These are phyloP conservation scores for Andrena trimmerana DNA, from an alignment of 2,888 invertebrate species.

Conservation along the genomic window DNA sequence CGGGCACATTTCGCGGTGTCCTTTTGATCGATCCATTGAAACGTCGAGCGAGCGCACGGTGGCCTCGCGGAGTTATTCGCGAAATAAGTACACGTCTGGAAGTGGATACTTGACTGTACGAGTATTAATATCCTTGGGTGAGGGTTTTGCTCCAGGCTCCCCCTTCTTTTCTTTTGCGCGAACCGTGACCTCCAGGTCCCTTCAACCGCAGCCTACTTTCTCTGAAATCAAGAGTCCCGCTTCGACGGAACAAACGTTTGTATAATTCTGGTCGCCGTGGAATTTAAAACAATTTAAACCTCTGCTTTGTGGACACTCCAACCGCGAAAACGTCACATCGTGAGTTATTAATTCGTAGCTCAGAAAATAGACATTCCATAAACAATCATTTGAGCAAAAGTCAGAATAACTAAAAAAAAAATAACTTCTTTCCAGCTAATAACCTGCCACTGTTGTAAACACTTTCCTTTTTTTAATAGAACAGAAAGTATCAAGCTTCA, in stretches of 20 bases:
- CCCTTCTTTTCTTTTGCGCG: conserved; percentile 28
- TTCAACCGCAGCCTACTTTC: conserved; percentile 68
- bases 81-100: not conserved
- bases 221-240: conserved; percentile 54
- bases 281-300: no score
- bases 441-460: no score
- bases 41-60: not conserved
- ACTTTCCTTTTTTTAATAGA: no score
- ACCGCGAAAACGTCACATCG: no score
- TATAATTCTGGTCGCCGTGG: not conserved
- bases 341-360: not conserved
- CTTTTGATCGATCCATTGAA: not conserved
- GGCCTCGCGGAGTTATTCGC: not conserved
- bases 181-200: conserved; percentile 60
- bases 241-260: conserved; percentile 22
- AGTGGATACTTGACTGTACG: conserved; percentile 32
- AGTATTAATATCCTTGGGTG: conserved; percentile 47
- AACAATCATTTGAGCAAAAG: no score
- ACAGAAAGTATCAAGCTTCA: no score
- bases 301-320: no score
- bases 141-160: conserved; percentile 39
- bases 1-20: not conserved
- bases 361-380: not conserved
- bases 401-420: no score
- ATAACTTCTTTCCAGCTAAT: no score